Evolutionary conservation across 1,140 invertebrate species (phyloP).

Genomic region (Aporrectodea caliginosa): DNA sequence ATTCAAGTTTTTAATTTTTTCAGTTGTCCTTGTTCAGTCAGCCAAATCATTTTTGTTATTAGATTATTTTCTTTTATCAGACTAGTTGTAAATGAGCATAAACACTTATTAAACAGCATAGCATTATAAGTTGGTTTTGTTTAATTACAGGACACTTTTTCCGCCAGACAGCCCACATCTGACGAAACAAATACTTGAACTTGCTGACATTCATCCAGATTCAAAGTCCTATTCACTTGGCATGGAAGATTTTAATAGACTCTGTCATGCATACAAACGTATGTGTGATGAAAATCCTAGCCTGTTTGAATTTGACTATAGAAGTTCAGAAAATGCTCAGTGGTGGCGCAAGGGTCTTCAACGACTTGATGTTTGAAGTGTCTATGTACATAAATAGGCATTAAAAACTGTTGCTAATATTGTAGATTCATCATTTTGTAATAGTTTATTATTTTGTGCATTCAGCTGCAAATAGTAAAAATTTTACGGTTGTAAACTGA

Average conservation of each 20-base stretch:
- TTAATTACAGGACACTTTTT: constrained; percentile 25
- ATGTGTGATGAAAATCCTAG: constrained; percentile 24
- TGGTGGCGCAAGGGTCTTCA: constrained; percentile 5
- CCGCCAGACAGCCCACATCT: constrained; percentile 24
- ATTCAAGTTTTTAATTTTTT: background rate
- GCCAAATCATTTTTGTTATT: background rate
- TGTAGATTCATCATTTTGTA: too few relatives aligned
- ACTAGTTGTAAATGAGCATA: background rate
- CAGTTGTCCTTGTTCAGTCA: background rate
- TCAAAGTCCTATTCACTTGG: constrained; percentile 16
- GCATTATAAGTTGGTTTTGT: constrained; percentile 20
- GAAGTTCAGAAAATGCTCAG: constrained; percentile 24
- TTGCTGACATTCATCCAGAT: constrained; percentile 23
- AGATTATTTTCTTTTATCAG: background rate
- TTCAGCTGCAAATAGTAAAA: too few relatives aligned
- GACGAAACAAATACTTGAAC: constrained; percentile 10
- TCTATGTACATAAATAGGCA: too few relatives aligned
- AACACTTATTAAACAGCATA: background rate
- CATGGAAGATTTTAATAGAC: constrained; percentile 25
- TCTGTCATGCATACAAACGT: constrained; percentile 24
- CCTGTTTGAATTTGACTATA: constrained; percentile 25
- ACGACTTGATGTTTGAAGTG: background rate
- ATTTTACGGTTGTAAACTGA: too few relatives aligned
- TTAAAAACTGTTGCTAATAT: too few relatives aligned
- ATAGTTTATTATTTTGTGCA: too few relatives aligned